Percentiles rank a stretch among this genome's conserved stretches.
Evolutionary conservation across 2,888 invertebrate species (phyloP).

Genomic region (Oscheius sp.): DNA sequence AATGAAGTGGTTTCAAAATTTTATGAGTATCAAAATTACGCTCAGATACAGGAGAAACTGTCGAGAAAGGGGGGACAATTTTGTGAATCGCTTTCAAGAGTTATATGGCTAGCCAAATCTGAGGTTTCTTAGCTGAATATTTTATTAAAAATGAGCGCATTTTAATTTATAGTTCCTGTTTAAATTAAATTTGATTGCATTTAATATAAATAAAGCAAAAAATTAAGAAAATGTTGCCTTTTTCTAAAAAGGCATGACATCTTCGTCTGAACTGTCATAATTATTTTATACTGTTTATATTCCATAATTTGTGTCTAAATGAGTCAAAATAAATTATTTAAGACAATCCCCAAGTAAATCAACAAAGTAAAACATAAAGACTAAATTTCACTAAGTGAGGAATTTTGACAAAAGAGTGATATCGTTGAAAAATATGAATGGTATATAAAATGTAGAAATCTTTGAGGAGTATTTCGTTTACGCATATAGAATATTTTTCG

Average conservation of each 20-base stretch:
- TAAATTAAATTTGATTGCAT: background rate
- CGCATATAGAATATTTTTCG: background rate
- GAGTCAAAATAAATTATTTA: background rate
- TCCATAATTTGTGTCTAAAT: background rate
- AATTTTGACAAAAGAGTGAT: too few species aligned
- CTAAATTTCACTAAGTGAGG: too few species aligned
- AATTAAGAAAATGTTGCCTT: slow-evolving; percentile 1
- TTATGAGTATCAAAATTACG: background rate
- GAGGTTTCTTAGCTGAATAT: slow-evolving; percentile 21
- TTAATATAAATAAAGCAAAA: slow-evolving; percentile 16
- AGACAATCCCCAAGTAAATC: background rate
- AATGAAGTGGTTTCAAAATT: slow-evolving; percentile 17
- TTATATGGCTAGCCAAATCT: background rate
- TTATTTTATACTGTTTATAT: background rate
- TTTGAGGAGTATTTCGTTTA: background rate
- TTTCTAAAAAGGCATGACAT: background rate
- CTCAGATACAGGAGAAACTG: slow-evolving; percentile 1
- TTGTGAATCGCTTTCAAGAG: background rate
- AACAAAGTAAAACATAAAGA: background rate
- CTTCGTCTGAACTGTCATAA: background rate
- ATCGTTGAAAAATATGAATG: too few species aligned
- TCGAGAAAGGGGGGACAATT: background rate
- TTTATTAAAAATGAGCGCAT: background rate
- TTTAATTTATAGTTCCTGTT: background rate
- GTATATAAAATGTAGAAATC: too few species aligned